Percentiles rank a stretch among this genome's conserved stretches.
These are phyloP conservation scores for Cichlasoma orientale DNA, from an alignment of 2,797 vertebrate genomes.

Conservation along the genomic window DNA sequence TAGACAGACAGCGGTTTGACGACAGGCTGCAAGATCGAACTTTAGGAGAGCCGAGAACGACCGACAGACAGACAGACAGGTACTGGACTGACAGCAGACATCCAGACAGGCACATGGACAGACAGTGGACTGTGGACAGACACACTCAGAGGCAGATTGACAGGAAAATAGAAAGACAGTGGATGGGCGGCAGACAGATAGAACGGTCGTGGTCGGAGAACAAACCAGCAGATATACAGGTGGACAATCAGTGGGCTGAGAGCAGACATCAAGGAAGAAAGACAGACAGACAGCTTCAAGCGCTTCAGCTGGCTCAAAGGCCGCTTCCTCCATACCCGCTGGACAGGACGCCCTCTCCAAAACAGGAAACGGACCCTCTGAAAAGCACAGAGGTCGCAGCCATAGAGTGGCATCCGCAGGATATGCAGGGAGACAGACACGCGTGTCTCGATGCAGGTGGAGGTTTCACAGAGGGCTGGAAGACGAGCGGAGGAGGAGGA, in stretches of 20 bases:
- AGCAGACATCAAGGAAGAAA: conserved; percentile 51
- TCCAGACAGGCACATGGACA: conserved; percentile 57
- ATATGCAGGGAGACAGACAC: conserved; percentile 54
- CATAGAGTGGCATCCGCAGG: conserved; percentile 57
- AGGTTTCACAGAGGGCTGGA: conserved; percentile 66
- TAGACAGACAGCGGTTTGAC: conserved; percentile 60
- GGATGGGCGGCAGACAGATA: conserved; percentile 71
- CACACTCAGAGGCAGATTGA: conserved; percentile 78
- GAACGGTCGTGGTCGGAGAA: conserved; percentile 74
- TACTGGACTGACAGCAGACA: conserved; percentile 65
- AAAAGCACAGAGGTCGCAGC: conserved; percentile 46
- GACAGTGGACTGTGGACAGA: conserved; percentile 77
- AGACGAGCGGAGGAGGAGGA: conserved; percentile 40
- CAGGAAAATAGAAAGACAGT: conserved; percentile 76
- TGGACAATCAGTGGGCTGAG: conserved; percentile 68
- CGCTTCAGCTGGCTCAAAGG: conserved; percentile 67
- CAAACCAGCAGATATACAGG: conserved; percentile 53
- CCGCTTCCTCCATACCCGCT: conserved; percentile 76
- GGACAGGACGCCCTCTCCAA: conserved; percentile 76
- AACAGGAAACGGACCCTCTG: conserved; percentile 62
- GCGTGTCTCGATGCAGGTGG: conserved; percentile 26
- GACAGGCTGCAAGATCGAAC: conserved; percentile 60
- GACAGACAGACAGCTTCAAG: conserved; percentile 63
- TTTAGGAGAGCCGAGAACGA: conserved; percentile 39
- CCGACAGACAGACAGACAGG: conserved; percentile 56